These are phyloP conservation scores for Pogonomyrmex californicus DNA, from an alignment of 1,140 invertebrate species.

Conservation along the genomic window DNA sequence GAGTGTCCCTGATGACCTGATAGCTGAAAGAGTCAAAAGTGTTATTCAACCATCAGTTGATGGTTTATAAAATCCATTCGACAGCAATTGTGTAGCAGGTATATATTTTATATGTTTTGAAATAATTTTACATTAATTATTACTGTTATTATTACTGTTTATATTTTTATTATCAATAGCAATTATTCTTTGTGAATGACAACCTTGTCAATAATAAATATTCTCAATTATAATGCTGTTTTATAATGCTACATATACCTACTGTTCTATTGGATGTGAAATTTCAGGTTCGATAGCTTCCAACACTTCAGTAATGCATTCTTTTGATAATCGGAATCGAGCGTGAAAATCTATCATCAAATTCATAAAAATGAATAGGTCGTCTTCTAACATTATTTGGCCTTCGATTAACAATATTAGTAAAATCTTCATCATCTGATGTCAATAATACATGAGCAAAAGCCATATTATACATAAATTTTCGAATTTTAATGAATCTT, in stretches of 20 bases:
- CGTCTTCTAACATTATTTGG: slow-evolving; percentile 9
- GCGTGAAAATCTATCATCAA: slow-evolving; percentile 10
- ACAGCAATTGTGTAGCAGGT: not conserved
- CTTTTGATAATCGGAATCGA: not conserved
- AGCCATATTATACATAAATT: not conserved
- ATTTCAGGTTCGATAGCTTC: slow-evolving; percentile 12
- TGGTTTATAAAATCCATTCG: not conserved
- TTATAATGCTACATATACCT: not conserved
- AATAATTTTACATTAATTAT: too few species aligned
- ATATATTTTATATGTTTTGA: too few species aligned
- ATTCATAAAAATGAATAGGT: not conserved
- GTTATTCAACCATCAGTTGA: not conserved
- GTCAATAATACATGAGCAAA: not conserved
- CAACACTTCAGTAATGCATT: not conserved
- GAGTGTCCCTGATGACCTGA: not conserved
- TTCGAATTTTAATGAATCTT: not conserved
- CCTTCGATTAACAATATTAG: not conserved
- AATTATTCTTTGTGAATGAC: slow-evolving; percentile 5
- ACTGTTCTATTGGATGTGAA: not conserved
- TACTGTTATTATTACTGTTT: not conserved
- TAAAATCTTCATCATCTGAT: slow-evolving; percentile 9
- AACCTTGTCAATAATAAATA: not conserved
- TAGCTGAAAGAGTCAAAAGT: not conserved
- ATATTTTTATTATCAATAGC: slow-evolving; percentile 16
- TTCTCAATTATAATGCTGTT: not conserved